Percentiles rank a stretch among this genome's conserved stretches.
Conservation (phyloP, 2,797 vertebrate species). For the Perdix hodgsoniae region DNA sequence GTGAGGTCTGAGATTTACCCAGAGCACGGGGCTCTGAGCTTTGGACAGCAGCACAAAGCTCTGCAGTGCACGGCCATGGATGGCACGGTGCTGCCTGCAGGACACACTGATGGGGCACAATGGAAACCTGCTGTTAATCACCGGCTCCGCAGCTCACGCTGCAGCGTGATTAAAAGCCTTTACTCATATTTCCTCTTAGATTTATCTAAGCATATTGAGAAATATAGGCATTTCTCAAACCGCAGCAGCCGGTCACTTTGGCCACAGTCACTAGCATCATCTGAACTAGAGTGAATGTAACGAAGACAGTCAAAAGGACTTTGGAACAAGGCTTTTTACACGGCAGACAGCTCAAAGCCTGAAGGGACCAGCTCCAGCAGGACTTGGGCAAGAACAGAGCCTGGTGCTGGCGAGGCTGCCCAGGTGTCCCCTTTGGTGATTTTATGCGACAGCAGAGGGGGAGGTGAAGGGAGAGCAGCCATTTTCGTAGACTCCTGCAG, state of each 20-base stretch:
- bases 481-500: no score
- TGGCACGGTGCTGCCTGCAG: rapidly evolving
- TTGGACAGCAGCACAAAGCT: neutral
- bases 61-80: neutral
- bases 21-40: neutral
- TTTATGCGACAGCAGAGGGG: no score
- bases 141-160: neutral
- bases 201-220: rapidly evolving
- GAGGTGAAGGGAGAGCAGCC: no score
- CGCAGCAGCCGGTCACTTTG: neutral
- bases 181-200: neutral
- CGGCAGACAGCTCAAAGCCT: neutral
- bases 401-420: neutral
- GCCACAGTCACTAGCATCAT: neutral
- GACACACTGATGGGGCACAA: rapidly evolving
- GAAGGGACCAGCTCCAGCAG: rapidly evolving
- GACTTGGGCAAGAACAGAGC: neutral
- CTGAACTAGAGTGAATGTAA: neutral
- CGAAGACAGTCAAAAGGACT: neutral
- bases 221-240: neutral
- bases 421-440: no score
- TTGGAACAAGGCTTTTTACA: neutral
- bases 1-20: neutral
- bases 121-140: neutral
- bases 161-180: neutral